Base-by-base conservation (phyloP, 23 tunicate species). In the Halocynthia aurantium region DNA sequence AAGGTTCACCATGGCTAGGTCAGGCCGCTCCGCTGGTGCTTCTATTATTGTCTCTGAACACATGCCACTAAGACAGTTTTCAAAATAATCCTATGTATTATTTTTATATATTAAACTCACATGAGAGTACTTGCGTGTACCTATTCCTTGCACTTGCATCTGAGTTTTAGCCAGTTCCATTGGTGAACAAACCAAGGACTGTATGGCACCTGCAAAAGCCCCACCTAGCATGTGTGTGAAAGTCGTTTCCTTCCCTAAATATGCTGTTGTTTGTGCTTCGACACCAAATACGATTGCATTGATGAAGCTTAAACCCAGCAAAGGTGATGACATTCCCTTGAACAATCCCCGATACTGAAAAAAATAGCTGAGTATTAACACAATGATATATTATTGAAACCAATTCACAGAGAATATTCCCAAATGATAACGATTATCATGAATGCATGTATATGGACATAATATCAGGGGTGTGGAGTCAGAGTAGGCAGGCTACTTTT, bases 221-320 rank as follows among this genome's bases (percentile, higher is more conserved):
- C 99, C 99, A 75, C 90, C 81, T 53, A 86, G 40, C 50, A 86
- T 85, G 71, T 89, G 99, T 6, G 86, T 96, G 19, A 11, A 63
- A 6, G 93, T 71, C 18, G 85, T 89, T 17, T 96, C 88, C 66
- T 75, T 76, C 15, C 88, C 92, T 51, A 89, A 74, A 50, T 53
- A 52, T 49, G 82, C 22, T n/a, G 86, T 84, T 5, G 87, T 53
- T 82, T 88, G 95, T 18, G 90, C 91, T 80, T 88, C 84, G 7
- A 88, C 95, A 51, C 90, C 89, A 77, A 94, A 94, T 18, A 88
- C 99, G 67, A 94, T 82, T 15, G 99, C 96, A 58, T 88, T 88
- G 83, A 94, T 87, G 7, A 93, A 62, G 20, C 93, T 70, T 15
- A 86, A 62, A 8, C 98, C 98, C 17, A 93, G 73, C 15, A 93